Conservation (phyloP, 2,797 vertebrate genomes). For the Syngnathus rostellatus region DNA sequence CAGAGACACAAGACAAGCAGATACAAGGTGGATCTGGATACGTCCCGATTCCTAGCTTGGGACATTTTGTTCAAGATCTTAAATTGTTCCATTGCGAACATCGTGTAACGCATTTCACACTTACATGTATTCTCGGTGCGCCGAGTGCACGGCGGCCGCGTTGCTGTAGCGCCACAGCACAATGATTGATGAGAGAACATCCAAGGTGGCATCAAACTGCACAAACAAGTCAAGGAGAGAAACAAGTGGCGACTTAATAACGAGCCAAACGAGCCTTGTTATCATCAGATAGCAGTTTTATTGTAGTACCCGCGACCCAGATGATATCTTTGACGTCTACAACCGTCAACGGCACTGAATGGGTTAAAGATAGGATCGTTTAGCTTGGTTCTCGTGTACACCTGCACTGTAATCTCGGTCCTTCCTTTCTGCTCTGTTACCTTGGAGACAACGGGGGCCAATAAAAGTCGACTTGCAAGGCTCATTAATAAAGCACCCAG, state of each 20-base stretch:
- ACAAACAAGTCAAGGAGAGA: background rate
- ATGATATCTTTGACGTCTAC: too few species aligned
- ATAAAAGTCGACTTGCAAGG: conserved; percentile 25
- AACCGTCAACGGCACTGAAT: too few species aligned
- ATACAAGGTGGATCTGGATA: background rate
- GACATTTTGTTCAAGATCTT: background rate
- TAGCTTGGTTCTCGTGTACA: background rate
- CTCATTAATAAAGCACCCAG: conserved; percentile 45
- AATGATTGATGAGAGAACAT: conserved; percentile 85
- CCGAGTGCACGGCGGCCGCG: conserved; percentile 87
- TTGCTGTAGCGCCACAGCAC: conserved; percentile 95
- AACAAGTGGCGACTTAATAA: background rate
- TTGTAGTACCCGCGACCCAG: background rate
- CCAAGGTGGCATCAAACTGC: conserved; percentile 87
- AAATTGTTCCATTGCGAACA: too few species aligned
- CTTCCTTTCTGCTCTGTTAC: conserved; percentile 45
- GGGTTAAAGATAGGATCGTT: conserved; percentile 4
- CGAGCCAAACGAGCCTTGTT: too few species aligned
- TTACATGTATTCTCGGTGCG: conserved; percentile 90
- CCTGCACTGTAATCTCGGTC: background rate
- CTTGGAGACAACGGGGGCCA: conserved; percentile 50
- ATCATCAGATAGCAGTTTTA: background rate
- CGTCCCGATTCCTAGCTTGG: background rate
- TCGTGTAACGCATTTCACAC: conserved; percentile 44
- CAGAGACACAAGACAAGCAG: conserved; percentile 18